These are phyloP conservation scores for Oxyruncus cristatus DNA, from an alignment of 2,113 vertebrate genomes.

Conservation along the genomic window DNA sequence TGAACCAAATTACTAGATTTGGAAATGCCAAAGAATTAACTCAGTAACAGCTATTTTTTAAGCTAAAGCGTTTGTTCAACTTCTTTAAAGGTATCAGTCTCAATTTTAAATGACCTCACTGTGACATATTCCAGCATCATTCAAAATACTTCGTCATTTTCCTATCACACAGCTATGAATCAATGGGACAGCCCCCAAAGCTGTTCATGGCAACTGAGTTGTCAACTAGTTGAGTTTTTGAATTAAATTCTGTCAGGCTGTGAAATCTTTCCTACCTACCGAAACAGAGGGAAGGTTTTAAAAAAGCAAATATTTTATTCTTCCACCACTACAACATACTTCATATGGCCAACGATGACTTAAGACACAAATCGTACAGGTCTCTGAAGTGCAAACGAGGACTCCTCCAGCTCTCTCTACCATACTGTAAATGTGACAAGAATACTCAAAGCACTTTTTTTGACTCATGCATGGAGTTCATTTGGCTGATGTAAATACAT, in stretches of 20 bases:
- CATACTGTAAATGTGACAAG: fast-evolving
- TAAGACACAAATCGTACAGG: neutral
- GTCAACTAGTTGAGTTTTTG: neutral
- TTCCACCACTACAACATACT: neutral
- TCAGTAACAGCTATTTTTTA: fast-evolving
- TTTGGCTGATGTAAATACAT: neutral
- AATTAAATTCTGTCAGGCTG: neutral
- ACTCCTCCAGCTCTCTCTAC: neutral
- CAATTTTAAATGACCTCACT: neutral
- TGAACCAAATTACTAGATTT: neutral
- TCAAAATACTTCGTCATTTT: neutral
- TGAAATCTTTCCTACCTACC: neutral
- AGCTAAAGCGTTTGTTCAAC: neutral
- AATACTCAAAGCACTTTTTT: neutral
- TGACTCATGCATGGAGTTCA: neutral
- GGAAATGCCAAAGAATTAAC: neutral
- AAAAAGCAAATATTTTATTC: neutral
- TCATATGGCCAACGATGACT: neutral
- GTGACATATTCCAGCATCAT: neutral
- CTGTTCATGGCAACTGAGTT: neutral
- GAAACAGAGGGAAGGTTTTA: neutral
- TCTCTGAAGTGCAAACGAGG: neutral
- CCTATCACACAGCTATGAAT: neutral
- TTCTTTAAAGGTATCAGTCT: neutral
- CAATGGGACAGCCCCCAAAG: neutral